Conservation (phyloP, 2,797 vertebrate genomes). For the Nothura maculosa region DNA sequence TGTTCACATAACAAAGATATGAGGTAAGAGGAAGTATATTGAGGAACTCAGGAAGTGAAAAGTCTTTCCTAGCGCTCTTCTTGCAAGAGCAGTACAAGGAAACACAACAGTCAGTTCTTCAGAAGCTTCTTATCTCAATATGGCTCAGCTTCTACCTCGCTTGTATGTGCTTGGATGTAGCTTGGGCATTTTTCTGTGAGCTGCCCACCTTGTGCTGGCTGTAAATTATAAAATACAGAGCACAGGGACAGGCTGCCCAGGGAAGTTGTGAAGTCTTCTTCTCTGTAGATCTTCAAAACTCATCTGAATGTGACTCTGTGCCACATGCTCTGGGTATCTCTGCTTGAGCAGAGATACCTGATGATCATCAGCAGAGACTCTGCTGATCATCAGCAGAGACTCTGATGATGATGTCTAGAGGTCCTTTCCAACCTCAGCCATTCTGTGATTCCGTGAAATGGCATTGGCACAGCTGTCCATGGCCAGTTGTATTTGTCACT, state of each 20-base stretch:
- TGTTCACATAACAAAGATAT: constrained; percentile 49
- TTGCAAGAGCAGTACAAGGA: constrained; percentile 38
- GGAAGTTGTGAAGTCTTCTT: too few species aligned
- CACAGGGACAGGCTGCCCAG: too few species aligned
- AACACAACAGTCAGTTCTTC: background rate
- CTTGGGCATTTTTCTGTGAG: background rate
- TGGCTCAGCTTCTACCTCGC: background rate
- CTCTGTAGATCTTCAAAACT: too few species aligned
- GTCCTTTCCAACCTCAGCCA: too few species aligned
- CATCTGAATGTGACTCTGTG: too few species aligned
- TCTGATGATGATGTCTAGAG: too few species aligned
- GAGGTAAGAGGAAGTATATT: constrained; percentile 73
- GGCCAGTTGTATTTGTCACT: background rate
- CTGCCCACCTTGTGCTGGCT: background rate
- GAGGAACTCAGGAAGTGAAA: constrained; percentile 72
- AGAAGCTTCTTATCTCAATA: constrained; percentile 48
- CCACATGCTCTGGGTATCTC: too few species aligned
- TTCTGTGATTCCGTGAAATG: too few species aligned
- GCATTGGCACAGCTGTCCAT: background rate
- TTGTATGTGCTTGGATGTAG: background rate
- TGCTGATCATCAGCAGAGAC: too few species aligned
- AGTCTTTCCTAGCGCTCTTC: constrained; percentile 53
- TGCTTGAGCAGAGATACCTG: too few species aligned
- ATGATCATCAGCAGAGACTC: too few species aligned
- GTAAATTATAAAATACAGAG: background rate